These are phyloP conservation scores for Drosophila siamana DNA, from an alignment of 2,888 invertebrate species.

Conservation along the genomic window DNA sequence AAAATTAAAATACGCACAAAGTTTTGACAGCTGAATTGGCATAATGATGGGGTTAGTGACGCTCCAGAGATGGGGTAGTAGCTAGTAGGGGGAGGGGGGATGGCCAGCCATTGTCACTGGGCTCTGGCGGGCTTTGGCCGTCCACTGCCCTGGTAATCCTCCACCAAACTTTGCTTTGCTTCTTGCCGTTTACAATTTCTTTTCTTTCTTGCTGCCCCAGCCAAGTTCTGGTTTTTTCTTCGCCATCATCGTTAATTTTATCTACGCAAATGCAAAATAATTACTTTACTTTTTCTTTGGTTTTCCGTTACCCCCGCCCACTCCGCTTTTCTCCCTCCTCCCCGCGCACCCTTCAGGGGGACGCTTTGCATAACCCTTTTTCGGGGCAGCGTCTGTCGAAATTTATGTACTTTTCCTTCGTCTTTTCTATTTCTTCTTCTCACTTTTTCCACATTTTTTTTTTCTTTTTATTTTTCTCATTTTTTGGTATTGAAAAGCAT, in stretches of 20 bases:
- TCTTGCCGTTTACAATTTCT: conserved; percentile 11
- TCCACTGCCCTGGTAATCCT: conserved; percentile 16
- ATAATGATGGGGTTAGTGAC: conserved; percentile 81
- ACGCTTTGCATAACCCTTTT: conserved; percentile 46
- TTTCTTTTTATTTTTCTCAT: conserved; percentile 10
- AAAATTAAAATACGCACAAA: conserved; percentile 78
- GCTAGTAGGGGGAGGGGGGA: conserved; percentile 2
- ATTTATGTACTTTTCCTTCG: conserved; percentile 75
- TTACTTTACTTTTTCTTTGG: conserved; percentile 82
- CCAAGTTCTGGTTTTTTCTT: conserved; percentile 21
- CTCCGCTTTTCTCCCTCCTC: background rate
- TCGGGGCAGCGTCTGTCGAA: conserved; percentile 66
- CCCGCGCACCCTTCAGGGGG: background rate
- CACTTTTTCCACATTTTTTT: conserved; percentile 20
- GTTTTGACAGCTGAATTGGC: conserved; percentile 80
- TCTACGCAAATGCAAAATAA: conserved; percentile 81
- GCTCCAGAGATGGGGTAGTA: conserved; percentile 20
- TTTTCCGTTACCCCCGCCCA: conserved; percentile 45
- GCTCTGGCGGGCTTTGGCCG: background rate
- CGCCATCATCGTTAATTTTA: conserved; percentile 79
- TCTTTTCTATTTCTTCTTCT: conserved; percentile 43
- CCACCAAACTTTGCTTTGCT: conserved; percentile 19
- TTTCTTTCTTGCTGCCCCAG: conserved; percentile 3
- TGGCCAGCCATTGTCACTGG: conserved; percentile 63
- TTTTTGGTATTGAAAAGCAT: conserved; percentile 69